Conservation (phyloP, 2,888 invertebrate species). For the Cerastis leucographa region DNA sequence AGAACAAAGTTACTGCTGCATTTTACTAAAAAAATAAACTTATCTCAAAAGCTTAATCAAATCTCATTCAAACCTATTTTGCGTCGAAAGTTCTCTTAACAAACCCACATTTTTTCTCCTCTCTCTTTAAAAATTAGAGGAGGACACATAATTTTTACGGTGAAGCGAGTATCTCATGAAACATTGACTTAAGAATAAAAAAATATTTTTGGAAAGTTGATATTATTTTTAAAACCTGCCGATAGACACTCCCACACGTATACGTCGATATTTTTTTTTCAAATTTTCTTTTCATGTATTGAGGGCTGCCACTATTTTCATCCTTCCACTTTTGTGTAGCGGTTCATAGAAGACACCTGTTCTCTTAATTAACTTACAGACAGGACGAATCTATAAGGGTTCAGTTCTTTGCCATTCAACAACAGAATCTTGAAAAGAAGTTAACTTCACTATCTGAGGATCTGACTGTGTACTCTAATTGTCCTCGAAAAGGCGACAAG, state of each 20-base stretch:
- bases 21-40: too few species aligned
- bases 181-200: not conserved
- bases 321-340: not conserved
- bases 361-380: not conserved
- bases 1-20: too few species aligned
- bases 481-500: constrained; percentile 25
- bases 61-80: not conserved
- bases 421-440: not conserved
- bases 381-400: not conserved
- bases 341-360: not conserved
- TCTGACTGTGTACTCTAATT: constrained; percentile 15
- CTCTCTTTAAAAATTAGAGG: not conserved
- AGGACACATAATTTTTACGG: not conserved
- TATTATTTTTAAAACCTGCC: not conserved
- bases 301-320: not conserved
- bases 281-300: too few species aligned
- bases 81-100: not conserved
- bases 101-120: not conserved
- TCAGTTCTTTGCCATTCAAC: not conserved
- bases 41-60: too few species aligned
- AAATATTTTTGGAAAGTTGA: not conserved
- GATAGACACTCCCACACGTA: too few species aligned
- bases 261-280: too few species aligned
- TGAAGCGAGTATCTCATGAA: not conserved
- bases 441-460: not conserved